phyloP scores from a whole-genome alignment of 2,113 vertebrate species.

The Entelurus aequoreus region DNA sequence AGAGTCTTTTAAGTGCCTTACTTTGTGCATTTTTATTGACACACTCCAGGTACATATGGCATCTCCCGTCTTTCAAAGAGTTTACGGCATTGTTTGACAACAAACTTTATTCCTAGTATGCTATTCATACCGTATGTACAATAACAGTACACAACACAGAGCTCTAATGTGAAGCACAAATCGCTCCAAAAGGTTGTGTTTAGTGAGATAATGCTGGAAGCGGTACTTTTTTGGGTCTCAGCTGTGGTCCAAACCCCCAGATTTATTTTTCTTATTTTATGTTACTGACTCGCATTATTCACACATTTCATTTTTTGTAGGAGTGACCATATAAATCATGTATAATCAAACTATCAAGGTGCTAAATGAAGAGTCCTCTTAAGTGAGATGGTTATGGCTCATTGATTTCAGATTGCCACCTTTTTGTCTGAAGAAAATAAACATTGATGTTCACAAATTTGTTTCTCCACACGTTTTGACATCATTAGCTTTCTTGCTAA shows the following conservation, averaged over 20 bases:
- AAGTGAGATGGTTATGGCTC: background rate
- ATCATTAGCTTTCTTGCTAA: too few relatives aligned
- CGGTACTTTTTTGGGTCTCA: slow-evolving; percentile 59
- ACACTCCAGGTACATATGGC: slow-evolving; percentile 50
- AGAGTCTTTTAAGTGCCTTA: slow-evolving; percentile 47
- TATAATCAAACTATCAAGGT: slow-evolving; percentile 72
- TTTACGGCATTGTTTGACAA: slow-evolving; percentile 51
- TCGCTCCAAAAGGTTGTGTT: slow-evolving; percentile 50
- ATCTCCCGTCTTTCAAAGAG: background rate
- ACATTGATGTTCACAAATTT: background rate
- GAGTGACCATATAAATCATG: slow-evolving; percentile 68
- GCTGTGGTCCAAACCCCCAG: slow-evolving; percentile 53
- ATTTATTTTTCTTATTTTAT: slow-evolving; percentile 52
- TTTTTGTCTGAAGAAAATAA: slow-evolving; percentile 2
- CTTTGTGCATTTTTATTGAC: slow-evolving; percentile 11
- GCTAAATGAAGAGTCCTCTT: slow-evolving; percentile 71
- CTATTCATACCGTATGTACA: slow-evolving; percentile 35
- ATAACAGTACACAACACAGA: slow-evolving; percentile 31
- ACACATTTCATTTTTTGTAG: slow-evolving; percentile 67
- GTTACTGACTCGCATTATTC: slow-evolving; percentile 65
- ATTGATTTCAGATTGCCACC: slow-evolving; percentile 1
- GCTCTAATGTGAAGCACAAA: slow-evolving; percentile 63
- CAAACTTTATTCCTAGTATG: slow-evolving; percentile 35
- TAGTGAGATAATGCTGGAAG: slow-evolving; percentile 40
- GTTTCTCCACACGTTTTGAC: too few relatives aligned